A percentile compares a stretch with the other conserved stretches of the same genome.
These are phyloP conservation scores for Larimichthys crocea DNA, from an alignment of 2,113 vertebrate genomes.

Conservation along the genomic window DNA sequence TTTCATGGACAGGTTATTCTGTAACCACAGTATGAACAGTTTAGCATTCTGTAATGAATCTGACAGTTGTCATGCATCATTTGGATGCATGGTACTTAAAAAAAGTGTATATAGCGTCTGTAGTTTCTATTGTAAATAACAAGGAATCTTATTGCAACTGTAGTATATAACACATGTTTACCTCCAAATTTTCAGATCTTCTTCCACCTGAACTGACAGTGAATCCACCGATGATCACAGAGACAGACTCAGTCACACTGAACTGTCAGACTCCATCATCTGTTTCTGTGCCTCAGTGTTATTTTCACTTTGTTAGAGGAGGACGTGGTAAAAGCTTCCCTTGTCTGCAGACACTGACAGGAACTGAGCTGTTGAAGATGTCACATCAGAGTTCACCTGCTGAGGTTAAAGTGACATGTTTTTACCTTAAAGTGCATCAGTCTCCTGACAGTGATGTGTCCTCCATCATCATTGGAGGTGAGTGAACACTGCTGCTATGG, in stretches of 20 bases:
- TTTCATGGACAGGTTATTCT: not conserved
- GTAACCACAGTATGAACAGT: not conserved
- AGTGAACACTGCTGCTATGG: too few relatives aligned
- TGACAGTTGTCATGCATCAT: not conserved
- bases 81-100: not conserved
- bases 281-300: not conserved
- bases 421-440: fast-evolving
- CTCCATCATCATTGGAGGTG: too few relatives aligned
- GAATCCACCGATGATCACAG: not conserved
- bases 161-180: not conserved
- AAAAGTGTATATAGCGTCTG: too few relatives aligned
- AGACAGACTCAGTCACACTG: conserved; percentile 28
- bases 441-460: conserved; percentile 6
- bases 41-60: not conserved
- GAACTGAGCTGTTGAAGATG: conserved; percentile 26
- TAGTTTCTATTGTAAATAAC: too few relatives aligned
- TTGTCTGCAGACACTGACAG: conserved; percentile 34
- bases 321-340: fast-evolving
- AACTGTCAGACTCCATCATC: conserved; percentile 18
- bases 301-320: not conserved
- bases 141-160: not conserved
- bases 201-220: conserved; percentile 24
- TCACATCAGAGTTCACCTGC: conserved; percentile 1
- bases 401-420: conserved; percentile 37
- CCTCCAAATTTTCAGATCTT: conserved; percentile 1